These are phyloP conservation scores for Anastatus disparis DNA, from an alignment of 1,140 invertebrate genomes.

Conservation along the genomic window DNA sequence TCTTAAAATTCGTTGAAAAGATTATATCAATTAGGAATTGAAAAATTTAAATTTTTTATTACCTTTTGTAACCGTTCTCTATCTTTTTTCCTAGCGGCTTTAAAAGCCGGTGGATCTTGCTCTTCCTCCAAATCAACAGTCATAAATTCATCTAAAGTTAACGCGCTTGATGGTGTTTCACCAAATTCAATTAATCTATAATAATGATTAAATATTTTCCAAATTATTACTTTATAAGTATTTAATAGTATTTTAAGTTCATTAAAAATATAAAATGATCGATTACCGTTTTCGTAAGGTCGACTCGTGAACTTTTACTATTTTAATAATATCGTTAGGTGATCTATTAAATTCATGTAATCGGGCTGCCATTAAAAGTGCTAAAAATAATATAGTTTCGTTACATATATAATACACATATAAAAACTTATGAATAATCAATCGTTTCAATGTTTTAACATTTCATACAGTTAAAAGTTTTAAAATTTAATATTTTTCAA, in stretches of 20 bases:
- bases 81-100: conserved; percentile 87
- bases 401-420: conserved; percentile 1
- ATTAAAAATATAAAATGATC: neutral
- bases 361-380: conserved; percentile 91
- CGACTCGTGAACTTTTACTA: conserved; percentile 95
- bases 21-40: conserved; percentile 10
- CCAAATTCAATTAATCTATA: conserved; percentile 91
- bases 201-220: conserved; percentile 11
- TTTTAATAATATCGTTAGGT: conserved; percentile 89
- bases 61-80: conserved; percentile 82
- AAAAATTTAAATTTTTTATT: conserved; percentile 38
- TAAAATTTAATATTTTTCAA: too few relatives aligned
- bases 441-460: too few relatives aligned
- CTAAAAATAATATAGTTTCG: conserved; percentile 64
- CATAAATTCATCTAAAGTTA: conserved; percentile 98
- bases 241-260: neutral
- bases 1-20: neutral
- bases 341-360: conserved; percentile 92
- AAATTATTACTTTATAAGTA: conserved; percentile 3
- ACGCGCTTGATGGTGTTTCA: conserved; percentile 66
- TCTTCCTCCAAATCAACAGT: conserved; percentile 96
- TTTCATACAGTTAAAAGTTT: too few relatives aligned
- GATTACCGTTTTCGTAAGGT: conserved; percentile 87
- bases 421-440: too few relatives aligned
- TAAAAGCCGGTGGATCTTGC: conserved; percentile 95